Percentiles rank a stretch among this genome's conserved stretches.
Conservation (phyloP, 2,113 vertebrate species). For the Nansenia antarctica region DNA sequence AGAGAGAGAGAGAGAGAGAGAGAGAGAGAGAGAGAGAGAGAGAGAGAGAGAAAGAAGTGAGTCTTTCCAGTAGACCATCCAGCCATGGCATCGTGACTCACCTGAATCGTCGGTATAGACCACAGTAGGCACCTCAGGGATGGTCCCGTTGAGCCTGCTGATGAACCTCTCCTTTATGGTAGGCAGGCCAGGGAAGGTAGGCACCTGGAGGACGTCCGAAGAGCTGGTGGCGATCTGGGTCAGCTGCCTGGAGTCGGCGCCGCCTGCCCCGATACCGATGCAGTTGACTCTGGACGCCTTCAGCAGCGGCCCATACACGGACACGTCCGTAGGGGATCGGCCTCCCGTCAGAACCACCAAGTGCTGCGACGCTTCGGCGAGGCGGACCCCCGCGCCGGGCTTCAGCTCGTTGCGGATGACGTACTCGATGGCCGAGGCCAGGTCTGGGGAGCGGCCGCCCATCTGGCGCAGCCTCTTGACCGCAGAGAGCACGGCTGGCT, state of each 20-base stretch:
- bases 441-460: slow-evolving; percentile 81
- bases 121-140: neutral
- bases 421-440: slow-evolving; percentile 84
- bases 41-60: neutral
- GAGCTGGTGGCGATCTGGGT: slow-evolving; percentile 72
- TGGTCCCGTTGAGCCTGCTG: slow-evolving; percentile 56
- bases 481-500: slow-evolving; percentile 72
- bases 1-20: neutral
- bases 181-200: slow-evolving; percentile 77
- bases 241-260: slow-evolving; percentile 77
- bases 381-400: slow-evolving; percentile 82
- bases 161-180: slow-evolving; percentile 68
- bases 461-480: slow-evolving; percentile 82
- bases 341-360: slow-evolving; percentile 89
- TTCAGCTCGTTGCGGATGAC: slow-evolving; percentile 83
- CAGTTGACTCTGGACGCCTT: slow-evolving; percentile 72
- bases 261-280: slow-evolving; percentile 80
- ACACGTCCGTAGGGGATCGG: slow-evolving; percentile 82
- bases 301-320: slow-evolving; percentile 73
- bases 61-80: too few species aligned
- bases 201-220: slow-evolving; percentile 76
- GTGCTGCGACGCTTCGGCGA: slow-evolving; percentile 86
- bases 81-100: slow-evolving; percentile 41
- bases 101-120: slow-evolving; percentile 5
- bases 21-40: neutral